These are phyloP conservation scores for Hofmannophila pseudospretella DNA, from an alignment of 2,888 invertebrate genomes.

Conservation along the genomic window DNA sequence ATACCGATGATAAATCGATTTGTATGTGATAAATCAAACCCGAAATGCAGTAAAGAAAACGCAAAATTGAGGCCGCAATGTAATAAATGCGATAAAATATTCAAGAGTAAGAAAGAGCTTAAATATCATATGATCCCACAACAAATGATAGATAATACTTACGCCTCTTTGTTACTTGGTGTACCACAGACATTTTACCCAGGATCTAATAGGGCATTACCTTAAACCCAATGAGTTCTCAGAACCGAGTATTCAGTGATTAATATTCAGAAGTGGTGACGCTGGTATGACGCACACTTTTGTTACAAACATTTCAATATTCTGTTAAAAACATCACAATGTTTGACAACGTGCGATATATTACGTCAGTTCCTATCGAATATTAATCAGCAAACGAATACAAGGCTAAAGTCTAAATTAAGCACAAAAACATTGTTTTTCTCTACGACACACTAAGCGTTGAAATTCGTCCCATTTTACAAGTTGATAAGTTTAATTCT, in stretches of 20 bases:
- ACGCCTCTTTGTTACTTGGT: slow-evolving; percentile 45
- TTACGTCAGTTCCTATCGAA: no score
- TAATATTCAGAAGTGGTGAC: no score
- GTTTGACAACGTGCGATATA: no score
- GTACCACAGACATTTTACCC: slow-evolving; percentile 40
- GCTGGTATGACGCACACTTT: no score
- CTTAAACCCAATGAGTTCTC: slow-evolving; percentile 47
- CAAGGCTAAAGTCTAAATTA: slow-evolving; percentile 25
- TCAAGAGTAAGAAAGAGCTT: slow-evolving; percentile 50
- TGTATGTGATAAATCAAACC: no score
- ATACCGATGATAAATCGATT: slow-evolving; percentile 8
- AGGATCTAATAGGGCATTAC: slow-evolving; percentile 41
- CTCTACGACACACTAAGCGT: slow-evolving; percentile 72
- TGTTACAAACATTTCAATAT: no score
- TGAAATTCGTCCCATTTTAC: slow-evolving; percentile 38
- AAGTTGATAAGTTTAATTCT: slow-evolving; percentile 32
- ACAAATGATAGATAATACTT: slow-evolving; percentile 65
- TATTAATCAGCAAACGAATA: background rate
- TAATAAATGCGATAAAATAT: slow-evolving; percentile 42
- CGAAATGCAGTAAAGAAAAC: slow-evolving; percentile 3
- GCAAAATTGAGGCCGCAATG: slow-evolving; percentile 48
- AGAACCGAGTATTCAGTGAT: background rate
- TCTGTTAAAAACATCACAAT: no score
- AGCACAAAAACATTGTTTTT: slow-evolving; percentile 51
- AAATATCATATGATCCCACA: slow-evolving; percentile 60